phyloP scores from a whole-genome alignment of 2,888 invertebrate genomes.

The Pardosa pseudoannulata region DNA sequence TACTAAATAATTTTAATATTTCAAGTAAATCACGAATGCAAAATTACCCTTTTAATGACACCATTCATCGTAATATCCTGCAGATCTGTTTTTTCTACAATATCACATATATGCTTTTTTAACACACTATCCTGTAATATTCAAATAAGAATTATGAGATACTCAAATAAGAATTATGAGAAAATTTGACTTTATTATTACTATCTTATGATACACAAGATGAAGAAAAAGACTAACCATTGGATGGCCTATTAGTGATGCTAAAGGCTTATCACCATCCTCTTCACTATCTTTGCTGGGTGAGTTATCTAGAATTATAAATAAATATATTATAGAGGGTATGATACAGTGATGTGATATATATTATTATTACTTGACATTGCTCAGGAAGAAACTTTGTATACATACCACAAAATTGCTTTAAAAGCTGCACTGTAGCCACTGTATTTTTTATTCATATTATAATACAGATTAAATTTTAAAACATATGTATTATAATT shows the following conservation, averaged over 20 bases:
- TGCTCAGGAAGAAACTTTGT: too few relatives aligned
- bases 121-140: constrained; percentile 56
- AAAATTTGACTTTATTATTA: background rate
- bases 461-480: too few relatives aligned
- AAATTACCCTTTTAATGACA: constrained; percentile 59
- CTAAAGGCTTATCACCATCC: constrained; percentile 67
- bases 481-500: too few relatives aligned
- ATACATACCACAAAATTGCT: too few relatives aligned
- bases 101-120: constrained; percentile 48
- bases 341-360: too few relatives aligned
- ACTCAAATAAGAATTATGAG: background rate
- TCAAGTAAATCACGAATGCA: background rate
- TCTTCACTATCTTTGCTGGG: constrained; percentile 40
- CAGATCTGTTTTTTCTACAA: constrained; percentile 56
- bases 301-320: constrained; percentile 27
- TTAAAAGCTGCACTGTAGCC: too few relatives aligned
- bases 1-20: too few relatives aligned
- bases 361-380: too few relatives aligned
- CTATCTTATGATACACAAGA: too few relatives aligned
- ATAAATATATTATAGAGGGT: too few relatives aligned
- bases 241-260: constrained; percentile 66
- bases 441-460: too few relatives aligned
- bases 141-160: background rate
- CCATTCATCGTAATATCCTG: constrained; percentile 66
- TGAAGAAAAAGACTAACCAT: constrained; percentile 38